Conservation (phyloP, 2,113 vertebrate genomes). For the Alexandromys fortis region DNA sequence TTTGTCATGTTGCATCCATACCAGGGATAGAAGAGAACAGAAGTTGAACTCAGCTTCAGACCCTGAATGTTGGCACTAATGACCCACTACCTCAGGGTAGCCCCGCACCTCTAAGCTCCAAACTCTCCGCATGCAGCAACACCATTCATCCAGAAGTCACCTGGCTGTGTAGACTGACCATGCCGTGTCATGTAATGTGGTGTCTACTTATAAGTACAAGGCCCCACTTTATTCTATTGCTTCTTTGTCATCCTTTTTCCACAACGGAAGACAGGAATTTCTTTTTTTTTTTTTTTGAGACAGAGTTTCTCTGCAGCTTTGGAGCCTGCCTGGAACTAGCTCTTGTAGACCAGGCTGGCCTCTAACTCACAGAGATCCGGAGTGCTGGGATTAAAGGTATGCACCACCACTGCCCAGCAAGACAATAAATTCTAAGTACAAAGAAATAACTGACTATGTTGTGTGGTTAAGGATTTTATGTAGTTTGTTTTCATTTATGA, state of each 20-base stretch:
- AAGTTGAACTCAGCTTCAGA: neutral
- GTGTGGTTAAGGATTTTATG: neutral
- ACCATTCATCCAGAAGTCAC: neutral
- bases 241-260: neutral
- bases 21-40: neutral
- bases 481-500: neutral
- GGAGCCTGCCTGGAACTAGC: too few relatives aligned
- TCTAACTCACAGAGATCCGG: too few relatives aligned
- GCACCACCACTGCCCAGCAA: too few relatives aligned
- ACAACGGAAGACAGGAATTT: neutral
- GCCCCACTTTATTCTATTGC: neutral
- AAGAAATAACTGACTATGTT: neutral
- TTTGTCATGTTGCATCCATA: neutral
- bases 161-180: neutral
- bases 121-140: neutral
- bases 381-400: too few relatives aligned
- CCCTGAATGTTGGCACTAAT: too few relatives aligned
- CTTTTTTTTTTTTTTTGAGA: too few relatives aligned
- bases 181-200: neutral
- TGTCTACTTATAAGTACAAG: neutral
- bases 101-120: neutral
- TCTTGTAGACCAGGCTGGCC: too few relatives aligned
- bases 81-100: neutral
- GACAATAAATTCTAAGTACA: neutral
- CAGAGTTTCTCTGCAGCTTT: too few relatives aligned